A percentile compares a stretch with the other conserved stretches of the same genome.
Conservation (phyloP, 2,888 invertebrate genomes). For the Balanococcus diminutus region DNA sequence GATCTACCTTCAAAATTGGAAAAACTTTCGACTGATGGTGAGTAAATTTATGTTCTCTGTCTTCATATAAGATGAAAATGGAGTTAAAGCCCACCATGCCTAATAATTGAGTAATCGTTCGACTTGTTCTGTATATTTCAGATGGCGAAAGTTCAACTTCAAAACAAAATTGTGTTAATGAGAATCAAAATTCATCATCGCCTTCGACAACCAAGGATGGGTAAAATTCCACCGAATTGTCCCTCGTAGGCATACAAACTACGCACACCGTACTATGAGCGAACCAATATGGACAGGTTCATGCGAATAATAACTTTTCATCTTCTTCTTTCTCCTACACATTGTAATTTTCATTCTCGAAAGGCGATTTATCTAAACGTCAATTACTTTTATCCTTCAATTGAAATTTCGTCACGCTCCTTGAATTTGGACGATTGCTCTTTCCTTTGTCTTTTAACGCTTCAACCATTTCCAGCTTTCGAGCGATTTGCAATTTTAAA, state of each 20-base stretch:
- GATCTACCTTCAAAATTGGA: conserved; percentile 73
- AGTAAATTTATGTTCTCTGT: conserved; percentile 56
- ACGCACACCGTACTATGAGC: not conserved
- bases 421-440: not conserved
- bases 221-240: not conserved
- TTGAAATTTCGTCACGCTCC: not conserved
- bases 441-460: not conserved
- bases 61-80: no score
- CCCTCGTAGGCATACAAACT: not conserved
- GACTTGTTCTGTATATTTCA: not conserved
- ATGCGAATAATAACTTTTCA: not conserved
- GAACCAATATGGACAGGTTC: not conserved
- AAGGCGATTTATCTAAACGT: not conserved
- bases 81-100: no score
- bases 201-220: not conserved
- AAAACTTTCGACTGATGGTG: conserved; percentile 61
- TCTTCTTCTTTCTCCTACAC: not conserved
- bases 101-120: no score
- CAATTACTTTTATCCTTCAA: conserved; percentile 15
- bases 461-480: not conserved
- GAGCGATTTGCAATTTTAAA: not conserved
- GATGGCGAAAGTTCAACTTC: conserved; percentile 15
- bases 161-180: not conserved
- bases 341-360: not conserved
- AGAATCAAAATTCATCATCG: conserved; percentile 20